Evolutionary conservation across 2,113 vertebrate genomes (phyloP).

Genomic region (Cromileptes altivelis): DNA sequence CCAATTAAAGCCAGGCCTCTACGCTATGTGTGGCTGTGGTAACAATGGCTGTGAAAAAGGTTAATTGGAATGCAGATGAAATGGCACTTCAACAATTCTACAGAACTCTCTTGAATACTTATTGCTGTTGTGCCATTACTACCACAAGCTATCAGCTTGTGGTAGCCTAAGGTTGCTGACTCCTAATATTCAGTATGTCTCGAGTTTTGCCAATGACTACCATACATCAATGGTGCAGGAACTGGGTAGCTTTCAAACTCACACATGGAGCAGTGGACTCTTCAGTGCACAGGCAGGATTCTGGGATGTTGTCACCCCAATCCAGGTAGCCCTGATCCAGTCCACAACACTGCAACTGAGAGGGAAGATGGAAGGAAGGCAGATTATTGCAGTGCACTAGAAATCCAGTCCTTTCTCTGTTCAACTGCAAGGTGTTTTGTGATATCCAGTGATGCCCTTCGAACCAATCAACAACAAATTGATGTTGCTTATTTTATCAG

Average conservation of each 20-base stretch:
- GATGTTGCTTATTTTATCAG: not conserved
- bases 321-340: slow-evolving; percentile 58
- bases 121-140: too few species aligned
- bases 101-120: too few species aligned
- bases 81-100: too few species aligned
- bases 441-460: too few species aligned
- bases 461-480: not conserved
- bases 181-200: not conserved
- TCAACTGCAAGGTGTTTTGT: not conserved
- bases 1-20: too few species aligned
- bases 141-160: too few species aligned
- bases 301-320: slow-evolving; percentile 63
- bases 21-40: too few species aligned
- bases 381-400: not conserved
- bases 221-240: not conserved
- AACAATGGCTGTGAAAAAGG: too few species aligned
- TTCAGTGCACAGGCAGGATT: slow-evolving; percentile 55
- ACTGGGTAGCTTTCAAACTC: slow-evolving; percentile 21
- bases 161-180: too few species aligned
- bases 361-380: not conserved
- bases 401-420: not conserved
- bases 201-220: not conserved
- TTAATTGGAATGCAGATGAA: too few species aligned
- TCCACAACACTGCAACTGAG: slow-evolving; percentile 69
- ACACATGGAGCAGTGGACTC: slow-evolving; percentile 54